phyloP scores from a whole-genome alignment of 2,888 invertebrate genomes.

The Drosophila anceps region DNA sequence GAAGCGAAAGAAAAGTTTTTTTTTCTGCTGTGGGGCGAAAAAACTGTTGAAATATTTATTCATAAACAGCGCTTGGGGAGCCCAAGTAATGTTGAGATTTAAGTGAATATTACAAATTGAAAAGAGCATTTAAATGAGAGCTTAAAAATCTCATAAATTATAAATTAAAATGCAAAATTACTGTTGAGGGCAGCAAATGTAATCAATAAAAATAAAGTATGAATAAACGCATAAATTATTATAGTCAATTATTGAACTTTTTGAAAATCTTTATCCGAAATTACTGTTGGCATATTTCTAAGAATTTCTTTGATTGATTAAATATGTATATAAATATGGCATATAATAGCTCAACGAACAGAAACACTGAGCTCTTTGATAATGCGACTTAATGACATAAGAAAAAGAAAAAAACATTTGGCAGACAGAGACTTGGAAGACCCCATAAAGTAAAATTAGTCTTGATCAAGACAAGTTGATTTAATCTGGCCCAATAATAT shows the following conservation, averaged over 20 bases:
- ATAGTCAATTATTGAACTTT: background rate
- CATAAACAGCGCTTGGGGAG: constrained; percentile 13
- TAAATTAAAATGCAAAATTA: background rate
- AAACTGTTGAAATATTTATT: constrained; percentile 23
- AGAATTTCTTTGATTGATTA: too few relatives aligned
- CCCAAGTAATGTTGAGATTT: background rate
- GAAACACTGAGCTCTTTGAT: too few relatives aligned
- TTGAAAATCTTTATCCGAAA: background rate
- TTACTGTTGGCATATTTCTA: too few relatives aligned
- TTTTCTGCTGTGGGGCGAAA: constrained; percentile 1
- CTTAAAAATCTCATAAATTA: constrained; percentile 1
- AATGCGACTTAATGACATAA: too few relatives aligned
- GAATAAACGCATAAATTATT: background rate
- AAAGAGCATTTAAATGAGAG: background rate
- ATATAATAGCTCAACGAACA: too few relatives aligned
- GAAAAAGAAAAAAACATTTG: too few relatives aligned
- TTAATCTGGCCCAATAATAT: background rate
- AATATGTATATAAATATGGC: too few relatives aligned
- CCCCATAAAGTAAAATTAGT: background rate
- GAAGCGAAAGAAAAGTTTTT: constrained; percentile 38
- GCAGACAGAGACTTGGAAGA: background rate
- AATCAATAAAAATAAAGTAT: background rate
- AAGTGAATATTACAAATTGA: constrained; percentile 13
- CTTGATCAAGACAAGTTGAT: background rate
- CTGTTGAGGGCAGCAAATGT: background rate